Base-by-base conservation (phyloP, 2,888 invertebrate genomes). In the Anoplius nigerrimus region DNA sequence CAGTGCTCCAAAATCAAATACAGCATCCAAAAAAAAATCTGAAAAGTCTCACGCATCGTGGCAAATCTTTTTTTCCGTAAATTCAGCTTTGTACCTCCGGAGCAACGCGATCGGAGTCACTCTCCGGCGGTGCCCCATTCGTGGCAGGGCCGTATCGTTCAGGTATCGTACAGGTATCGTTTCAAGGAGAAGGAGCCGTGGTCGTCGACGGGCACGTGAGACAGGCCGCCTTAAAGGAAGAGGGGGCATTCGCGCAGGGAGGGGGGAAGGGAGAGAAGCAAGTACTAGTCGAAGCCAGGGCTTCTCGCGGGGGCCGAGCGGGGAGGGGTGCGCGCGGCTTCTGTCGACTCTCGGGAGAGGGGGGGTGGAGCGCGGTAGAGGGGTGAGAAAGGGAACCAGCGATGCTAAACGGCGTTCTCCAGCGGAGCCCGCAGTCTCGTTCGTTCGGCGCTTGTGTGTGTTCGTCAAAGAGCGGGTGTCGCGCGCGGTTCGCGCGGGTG, bases 371-470 rank as follows among this genome's bases (percentile, higher is more conserved):
- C 46, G 48, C 43, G 53, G 58, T 45, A 51, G 65, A 42, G 60
- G 21, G 24, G 22, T 54, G 59, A 55, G 65, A 34, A 59, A 21
- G 58, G 21, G 20, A 46, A 58, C 57, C 58, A 56, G 68, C 71
- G 69, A 62, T 68, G 67, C 66, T 58, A 59, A 58, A 58, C 72
- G 60, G 74, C 71, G 81, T 81, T 82, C 84, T 75, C 77, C 80
- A 77, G 75, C 71, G 70, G 72, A 69, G 75, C 70, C n/a, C 67
- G 75, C 74, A 74, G 74, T 76, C 76, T 75, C 81, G 81, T 79
- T 80, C 75, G 71, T 48, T 48, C 48, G 48, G 48, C 18, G 48
- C 48, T 13, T 48, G 76, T 80, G 79, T 74, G 81, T 77, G 76
- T 75, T 74, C 77, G 71, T 79, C 61, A 75, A 60, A 34, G 34